Conservation (phyloP, 2,113 vertebrate genomes). For the Pterophyllum scalare region DNA sequence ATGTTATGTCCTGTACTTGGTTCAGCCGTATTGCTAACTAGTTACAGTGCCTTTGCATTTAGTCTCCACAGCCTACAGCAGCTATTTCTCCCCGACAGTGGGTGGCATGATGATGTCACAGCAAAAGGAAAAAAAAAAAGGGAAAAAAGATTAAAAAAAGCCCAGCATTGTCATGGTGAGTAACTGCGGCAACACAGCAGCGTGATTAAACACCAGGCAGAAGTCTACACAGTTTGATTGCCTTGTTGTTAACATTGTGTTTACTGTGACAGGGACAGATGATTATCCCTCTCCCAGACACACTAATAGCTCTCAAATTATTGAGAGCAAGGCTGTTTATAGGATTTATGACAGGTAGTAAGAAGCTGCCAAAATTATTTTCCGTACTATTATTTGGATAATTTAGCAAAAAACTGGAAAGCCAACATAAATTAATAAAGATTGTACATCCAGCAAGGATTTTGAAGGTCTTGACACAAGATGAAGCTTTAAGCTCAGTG, state of each 20-base stretch:
- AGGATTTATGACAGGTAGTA: slow-evolving; percentile 37
- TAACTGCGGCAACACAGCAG: slow-evolving; percentile 51
- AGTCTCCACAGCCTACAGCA: slow-evolving; percentile 21
- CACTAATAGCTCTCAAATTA: slow-evolving; percentile 47
- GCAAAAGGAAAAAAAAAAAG: not conserved
- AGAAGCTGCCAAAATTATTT: slow-evolving; percentile 31
- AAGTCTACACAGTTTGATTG: slow-evolving; percentile 50
- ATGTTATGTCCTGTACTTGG: no score
- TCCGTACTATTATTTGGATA: slow-evolving; percentile 2
- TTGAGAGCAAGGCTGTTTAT: slow-evolving; percentile 44
- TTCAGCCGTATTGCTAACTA: no score
- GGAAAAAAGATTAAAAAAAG: not conserved
- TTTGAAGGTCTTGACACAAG: not conserved
- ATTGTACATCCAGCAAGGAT: not conserved
- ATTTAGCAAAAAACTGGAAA: not conserved
- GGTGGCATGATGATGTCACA: slow-evolving; percentile 54
- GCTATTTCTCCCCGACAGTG: slow-evolving; percentile 26
- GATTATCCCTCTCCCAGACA: slow-evolving; percentile 50
- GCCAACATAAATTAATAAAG: not conserved
- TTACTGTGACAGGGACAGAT: slow-evolving; percentile 53
- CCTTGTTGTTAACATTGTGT: slow-evolving; percentile 59
- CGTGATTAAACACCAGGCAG: slow-evolving; percentile 54
- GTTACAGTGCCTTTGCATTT: slow-evolving; percentile 22
- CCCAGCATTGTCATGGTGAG: slow-evolving; percentile 50
- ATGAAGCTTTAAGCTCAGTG: not conserved